These are phyloP conservation scores for Danio aesculapii DNA, from an alignment of 2,797 vertebrate species.

Conservation along the genomic window DNA sequence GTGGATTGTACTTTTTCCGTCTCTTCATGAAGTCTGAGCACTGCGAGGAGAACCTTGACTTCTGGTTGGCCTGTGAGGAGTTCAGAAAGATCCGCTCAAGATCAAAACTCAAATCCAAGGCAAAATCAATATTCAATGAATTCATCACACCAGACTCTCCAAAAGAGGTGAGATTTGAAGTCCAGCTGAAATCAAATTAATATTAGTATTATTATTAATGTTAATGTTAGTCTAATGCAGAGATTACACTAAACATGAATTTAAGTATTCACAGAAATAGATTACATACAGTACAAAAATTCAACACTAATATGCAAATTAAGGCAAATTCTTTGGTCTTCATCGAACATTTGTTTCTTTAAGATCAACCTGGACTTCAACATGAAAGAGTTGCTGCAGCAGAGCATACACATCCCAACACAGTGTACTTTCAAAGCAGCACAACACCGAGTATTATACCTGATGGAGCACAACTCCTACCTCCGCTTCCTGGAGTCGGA, in stretches of 20 bases:
- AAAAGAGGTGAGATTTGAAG: conserved; percentile 85
- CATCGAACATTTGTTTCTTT: conserved; percentile 50
- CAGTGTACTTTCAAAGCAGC: conserved; percentile 82
- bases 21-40: conserved; percentile 93
- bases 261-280: too few species aligned
- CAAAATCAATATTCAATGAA: conserved; percentile 88
- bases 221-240: too few species aligned
- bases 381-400: conserved; percentile 83
- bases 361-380: conserved; percentile 94
- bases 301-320: not conserved
- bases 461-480: conserved; percentile 95
- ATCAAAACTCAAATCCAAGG: conserved; percentile 81
- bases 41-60: conserved; percentile 96
- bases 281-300: too few species aligned
- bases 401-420: conserved; percentile 81
- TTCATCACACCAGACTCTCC: conserved; percentile 90
- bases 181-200: too few species aligned
- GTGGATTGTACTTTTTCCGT: conserved; percentile 86
- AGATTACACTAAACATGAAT: too few species aligned
- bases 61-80: conserved; percentile 95
- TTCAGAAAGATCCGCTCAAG: conserved; percentile 84
- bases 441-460: conserved; percentile 85
- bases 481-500: conserved; percentile 88
- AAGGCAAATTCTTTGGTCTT: not conserved
- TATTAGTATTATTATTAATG: too few species aligned